These are phyloP conservation scores for Epinephelus awoara DNA, from an alignment of 2,797 vertebrate species.

Conservation along the genomic window DNA sequence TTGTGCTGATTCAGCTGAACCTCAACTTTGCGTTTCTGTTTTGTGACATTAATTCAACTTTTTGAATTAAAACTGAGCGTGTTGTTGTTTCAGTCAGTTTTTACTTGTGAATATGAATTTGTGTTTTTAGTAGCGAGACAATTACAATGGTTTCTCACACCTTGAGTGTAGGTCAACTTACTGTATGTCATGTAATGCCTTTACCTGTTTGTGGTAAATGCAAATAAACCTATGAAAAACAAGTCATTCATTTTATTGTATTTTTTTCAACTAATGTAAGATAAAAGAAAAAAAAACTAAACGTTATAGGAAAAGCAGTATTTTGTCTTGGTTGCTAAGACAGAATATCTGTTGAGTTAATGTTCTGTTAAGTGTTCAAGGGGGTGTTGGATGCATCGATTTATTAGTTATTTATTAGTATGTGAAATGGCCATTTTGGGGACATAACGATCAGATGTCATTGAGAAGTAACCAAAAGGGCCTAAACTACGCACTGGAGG, in stretches of 20 bases:
- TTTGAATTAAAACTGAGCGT: slow-evolving; percentile 30
- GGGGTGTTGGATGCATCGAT: neutral
- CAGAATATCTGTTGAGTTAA: neutral
- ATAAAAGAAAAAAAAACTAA: neutral
- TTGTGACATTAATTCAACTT: slow-evolving; percentile 5
- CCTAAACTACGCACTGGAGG: no score
- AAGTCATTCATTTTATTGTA: neutral
- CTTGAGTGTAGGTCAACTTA: slow-evolving; percentile 16
- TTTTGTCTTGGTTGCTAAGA: neutral
- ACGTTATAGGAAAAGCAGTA: neutral
- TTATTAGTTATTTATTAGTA: neutral
- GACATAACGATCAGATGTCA: no score
- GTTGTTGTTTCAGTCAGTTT: slow-evolving; percentile 32
- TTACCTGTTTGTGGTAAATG: slow-evolving; percentile 34
- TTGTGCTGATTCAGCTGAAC: slow-evolving; percentile 26
- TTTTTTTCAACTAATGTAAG: neutral
- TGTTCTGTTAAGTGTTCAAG: neutral
- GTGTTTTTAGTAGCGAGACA: slow-evolving; percentile 18
- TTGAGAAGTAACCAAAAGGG: no score
- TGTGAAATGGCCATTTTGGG: neutral
- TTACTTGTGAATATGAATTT: slow-evolving; percentile 19
- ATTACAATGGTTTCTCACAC: slow-evolving; percentile 23
- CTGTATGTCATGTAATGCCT: slow-evolving; percentile 20
- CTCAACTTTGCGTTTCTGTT: slow-evolving; percentile 10
- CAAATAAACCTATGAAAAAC: slow-evolving; percentile 38